Evolutionary conservation across 2,797 vertebrate species (phyloP).

Genomic region (Hylomyscus alleni): DNA sequence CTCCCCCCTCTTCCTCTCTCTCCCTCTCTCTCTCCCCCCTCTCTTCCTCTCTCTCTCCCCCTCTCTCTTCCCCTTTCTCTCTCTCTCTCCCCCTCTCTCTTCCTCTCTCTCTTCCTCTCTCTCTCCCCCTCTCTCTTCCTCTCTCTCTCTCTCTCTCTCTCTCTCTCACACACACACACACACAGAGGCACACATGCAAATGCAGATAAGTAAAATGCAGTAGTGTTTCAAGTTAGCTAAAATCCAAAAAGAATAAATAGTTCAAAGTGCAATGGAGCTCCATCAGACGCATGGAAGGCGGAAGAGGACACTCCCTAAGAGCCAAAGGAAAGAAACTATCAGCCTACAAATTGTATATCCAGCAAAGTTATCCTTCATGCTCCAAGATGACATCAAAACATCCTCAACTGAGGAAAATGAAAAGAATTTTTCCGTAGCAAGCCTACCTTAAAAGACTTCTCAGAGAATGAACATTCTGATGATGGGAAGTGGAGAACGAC

Average conservation of each 20-base stretch:
- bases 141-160: no score
- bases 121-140: no score
- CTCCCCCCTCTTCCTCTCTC: no score
- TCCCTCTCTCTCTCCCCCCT: no score
- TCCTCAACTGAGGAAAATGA: not conserved
- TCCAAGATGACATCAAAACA: constrained; percentile 2
- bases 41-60: no score
- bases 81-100: no score
- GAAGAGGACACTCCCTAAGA: not conserved
- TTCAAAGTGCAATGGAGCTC: not conserved
- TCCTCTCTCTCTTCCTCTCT: no score
- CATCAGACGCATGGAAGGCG: not conserved
- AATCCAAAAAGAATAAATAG: not conserved
- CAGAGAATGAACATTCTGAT: not conserved
- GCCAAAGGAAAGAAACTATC: not conserved
- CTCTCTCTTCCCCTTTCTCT: no score
- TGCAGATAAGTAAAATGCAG: not conserved
- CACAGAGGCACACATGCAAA: not conserved
- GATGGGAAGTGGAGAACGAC: not conserved
- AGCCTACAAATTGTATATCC: not conserved
- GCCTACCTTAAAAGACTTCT: not conserved
- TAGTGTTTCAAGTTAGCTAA: not conserved
- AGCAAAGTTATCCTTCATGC: not conserved
- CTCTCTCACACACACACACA: no score
- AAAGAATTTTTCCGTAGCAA: not conserved